Base-by-base conservation (phyloP, 2,888 invertebrate species). In the Altica lythri region DNA sequence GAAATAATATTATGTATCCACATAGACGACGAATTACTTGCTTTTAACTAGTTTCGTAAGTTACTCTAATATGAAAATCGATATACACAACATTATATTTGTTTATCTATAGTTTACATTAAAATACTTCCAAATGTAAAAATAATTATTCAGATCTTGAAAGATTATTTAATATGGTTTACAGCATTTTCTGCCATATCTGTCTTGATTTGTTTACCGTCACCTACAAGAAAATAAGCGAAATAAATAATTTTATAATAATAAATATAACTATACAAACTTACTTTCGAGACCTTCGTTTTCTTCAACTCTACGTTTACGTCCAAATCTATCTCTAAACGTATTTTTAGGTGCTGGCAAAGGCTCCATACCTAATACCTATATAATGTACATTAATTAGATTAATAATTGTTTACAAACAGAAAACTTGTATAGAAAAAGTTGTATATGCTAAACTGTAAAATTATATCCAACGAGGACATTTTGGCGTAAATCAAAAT, bases 361-460 rank as follows among this genome's bases (percentile, higher is more conserved):
- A 51, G 86, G 86, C 73, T 95, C 93, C 90, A 95, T 95, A 66
- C 95, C 96, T 68, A 98, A 82, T 48, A 88, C 84, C 84, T 84
- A 65, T 19, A 63, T n/a, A n/a, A n/a, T n/a, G n/a, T n/a, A n/a
- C n/a, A n/a, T n/a, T n/a, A n/a, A n/a, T n/a, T n/a, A n/a, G n/a
- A n/a, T n/a, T n/a, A n/a, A n/a, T n/a, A n/a, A n/a, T n/a, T n/a
- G n/a, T n/a, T n/a, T n/a, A n/a, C n/a, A n/a, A n/a, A n/a, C n/a
- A n/a, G n/a, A n/a, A n/a, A n/a, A n/a, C n/a, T n/a, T n/a, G n/a
- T n/a, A n/a, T n/a, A n/a, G n/a, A n/a, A n/a, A n/a, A n/a, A n/a
- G n/a, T n/a, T n/a, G n/a, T n/a, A n/a, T n/a, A n/a, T n/a, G n/a
- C n/a, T n/a, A n/a, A n/a, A n/a, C n/a, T n/a, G n/a, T n/a, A n/a